Evolutionary conservation across 2,888 invertebrate species (phyloP), one percentile per base, ranked within the genome.

Genomic region (Oligia strigilis): DNA sequence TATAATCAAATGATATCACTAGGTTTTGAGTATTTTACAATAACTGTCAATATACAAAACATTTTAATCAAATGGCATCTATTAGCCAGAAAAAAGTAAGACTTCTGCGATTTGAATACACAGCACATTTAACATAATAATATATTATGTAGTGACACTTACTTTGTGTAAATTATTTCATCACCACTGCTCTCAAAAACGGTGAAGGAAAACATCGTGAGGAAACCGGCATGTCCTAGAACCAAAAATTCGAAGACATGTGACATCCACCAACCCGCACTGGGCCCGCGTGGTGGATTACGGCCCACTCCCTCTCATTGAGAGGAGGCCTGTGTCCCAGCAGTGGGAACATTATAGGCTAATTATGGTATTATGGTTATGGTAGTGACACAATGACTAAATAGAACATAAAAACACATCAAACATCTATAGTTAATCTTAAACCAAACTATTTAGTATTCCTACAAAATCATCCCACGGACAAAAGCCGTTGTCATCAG

Each of bases 401-500:
- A 66, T n/a, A 43, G 0, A n/a, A 4, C 36, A 3, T 13, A 3
- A 23, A 9, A 40, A 40, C 40, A 40, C 40, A 40, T 40, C 5
- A 40, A 40, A 40, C 1, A 49, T 64, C 5, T 40, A 9, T 62
- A n/a, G 40, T 40, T 49, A 76, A 13, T 55, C 43, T 1, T 71
- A 43, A 72, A 79, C 40, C 2, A 81, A 46, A n/a, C 36, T 58
- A 65, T 88, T 79, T 0, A 92, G 81, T 70, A 92, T 74, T 11
- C 75, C 70, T 17, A 91, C 80, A 90, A 96, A 96, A 58, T 94
- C 92, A 77, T 92, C 81, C 96, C 96, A 97, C 0, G 83, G 78
- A 90, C 96, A 97, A 83, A 93, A 94, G 0, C 96, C 96, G 23
- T 93, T 86, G 0, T 83, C 72, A 86, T 95, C 89, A 1, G 86